Conservation (phyloP, 2,888 invertebrate genomes). For the Drosophila hamatofila region DNA sequence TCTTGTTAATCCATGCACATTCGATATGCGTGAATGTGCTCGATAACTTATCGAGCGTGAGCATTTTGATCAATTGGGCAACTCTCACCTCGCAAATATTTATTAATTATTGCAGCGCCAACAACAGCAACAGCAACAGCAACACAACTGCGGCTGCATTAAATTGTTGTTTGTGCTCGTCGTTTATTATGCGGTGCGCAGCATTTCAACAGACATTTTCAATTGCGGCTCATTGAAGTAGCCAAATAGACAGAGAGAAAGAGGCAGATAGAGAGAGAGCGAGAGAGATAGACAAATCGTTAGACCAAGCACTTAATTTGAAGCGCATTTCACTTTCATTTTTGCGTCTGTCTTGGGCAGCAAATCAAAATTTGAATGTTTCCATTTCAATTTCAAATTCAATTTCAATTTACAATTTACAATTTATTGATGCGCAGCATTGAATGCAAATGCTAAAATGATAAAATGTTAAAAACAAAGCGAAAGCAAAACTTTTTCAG, state of each 20-base stretch:
- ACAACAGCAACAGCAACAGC: constrained; percentile 25
- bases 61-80: constrained; percentile 50
- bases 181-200: constrained; percentile 69
- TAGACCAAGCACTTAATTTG: constrained; percentile 67
- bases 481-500: not conserved
- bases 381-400: constrained; percentile 55
- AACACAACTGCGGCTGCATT: constrained; percentile 35
- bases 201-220: constrained; percentile 74
- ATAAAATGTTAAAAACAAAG: not conserved
- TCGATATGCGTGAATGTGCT: constrained; percentile 22
- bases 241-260: constrained; percentile 38
- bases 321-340: constrained; percentile 80
- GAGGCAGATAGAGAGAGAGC: not conserved
- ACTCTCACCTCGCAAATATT: constrained; percentile 59
- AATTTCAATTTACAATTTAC: constrained; percentile 59
- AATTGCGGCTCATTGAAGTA: constrained; percentile 74
- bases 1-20: constrained; percentile 10
- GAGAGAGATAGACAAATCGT: constrained; percentile 15
- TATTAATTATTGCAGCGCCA: constrained; percentile 68
- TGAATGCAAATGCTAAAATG: constrained; percentile 64
- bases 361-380: constrained; percentile 62
- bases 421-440: constrained; percentile 70
- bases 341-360: constrained; percentile 37
- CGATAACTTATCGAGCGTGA: constrained; percentile 56
- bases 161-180: constrained; percentile 53